Evolutionary conservation across 2,888 invertebrate species (phyloP).

Genomic region (Callimorpha dominula): DNA sequence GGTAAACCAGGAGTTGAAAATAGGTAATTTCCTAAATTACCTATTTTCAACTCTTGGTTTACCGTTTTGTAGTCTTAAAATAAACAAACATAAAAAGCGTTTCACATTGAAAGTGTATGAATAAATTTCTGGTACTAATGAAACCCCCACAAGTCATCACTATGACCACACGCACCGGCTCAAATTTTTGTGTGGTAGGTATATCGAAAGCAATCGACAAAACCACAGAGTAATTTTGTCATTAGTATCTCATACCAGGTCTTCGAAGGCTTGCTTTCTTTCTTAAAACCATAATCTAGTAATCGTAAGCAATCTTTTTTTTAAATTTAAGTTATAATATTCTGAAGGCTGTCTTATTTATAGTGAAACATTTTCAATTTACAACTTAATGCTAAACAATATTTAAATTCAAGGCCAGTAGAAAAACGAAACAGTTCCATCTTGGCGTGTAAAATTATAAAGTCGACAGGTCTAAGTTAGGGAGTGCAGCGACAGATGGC

Average conservation of each 20-base stretch:
- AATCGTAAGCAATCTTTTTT: too few relatives aligned
- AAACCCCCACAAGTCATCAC: too few relatives aligned
- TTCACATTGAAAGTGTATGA: background rate
- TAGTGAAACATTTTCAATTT: background rate
- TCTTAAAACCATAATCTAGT: too few relatives aligned
- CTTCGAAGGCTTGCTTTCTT: background rate
- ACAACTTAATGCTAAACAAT: slow-evolving; percentile 8
- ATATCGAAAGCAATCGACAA: too few relatives aligned
- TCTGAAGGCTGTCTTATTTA: background rate
- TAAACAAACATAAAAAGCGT: background rate
- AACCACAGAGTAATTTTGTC: too few relatives aligned
- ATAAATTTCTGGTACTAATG: background rate
- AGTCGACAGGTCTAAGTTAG: slow-evolving; percentile 66
- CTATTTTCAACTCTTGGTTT: background rate
- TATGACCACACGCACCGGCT: too few relatives aligned
- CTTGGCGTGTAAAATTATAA: slow-evolving; percentile 66
- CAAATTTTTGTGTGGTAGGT: too few relatives aligned
- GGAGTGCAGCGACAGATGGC: slow-evolving; percentile 70
- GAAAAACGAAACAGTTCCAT: slow-evolving; percentile 47
- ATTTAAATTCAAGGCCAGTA: slow-evolving; percentile 40
- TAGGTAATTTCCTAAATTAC: too few relatives aligned
- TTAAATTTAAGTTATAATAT: background rate
- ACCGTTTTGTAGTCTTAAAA: background rate
- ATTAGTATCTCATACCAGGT: background rate
- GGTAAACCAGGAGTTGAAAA: too few relatives aligned